These are phyloP conservation scores for Pachymerium ferrugineum DNA, from an alignment of 2,888 invertebrate species.

Conservation along the genomic window DNA sequence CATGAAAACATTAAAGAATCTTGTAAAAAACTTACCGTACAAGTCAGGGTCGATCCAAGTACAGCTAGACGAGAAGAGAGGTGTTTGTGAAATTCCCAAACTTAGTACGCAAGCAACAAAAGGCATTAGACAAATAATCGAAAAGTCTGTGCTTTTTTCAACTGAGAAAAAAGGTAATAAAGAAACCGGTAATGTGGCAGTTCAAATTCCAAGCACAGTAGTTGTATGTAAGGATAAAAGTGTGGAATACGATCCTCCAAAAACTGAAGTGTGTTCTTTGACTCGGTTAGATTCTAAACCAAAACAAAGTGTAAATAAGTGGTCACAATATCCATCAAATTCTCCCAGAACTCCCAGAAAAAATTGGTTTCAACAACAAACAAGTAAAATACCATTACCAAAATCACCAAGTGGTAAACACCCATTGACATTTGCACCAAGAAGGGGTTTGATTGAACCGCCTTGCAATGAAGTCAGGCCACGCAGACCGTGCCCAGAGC, in stretches of 20 bases:
- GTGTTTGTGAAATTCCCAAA: too few relatives aligned
- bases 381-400: neutral
- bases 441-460: too few relatives aligned
- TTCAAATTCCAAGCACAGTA: neutral
- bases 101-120: too few relatives aligned
- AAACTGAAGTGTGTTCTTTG: neutral
- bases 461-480: too few relatives aligned
- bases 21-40: too few relatives aligned
- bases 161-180: neutral
- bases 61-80: too few relatives aligned
- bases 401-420: neutral
- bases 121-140: too few relatives aligned
- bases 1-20: too few relatives aligned
- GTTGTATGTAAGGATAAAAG: neutral
- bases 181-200: neutral
- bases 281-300: neutral
- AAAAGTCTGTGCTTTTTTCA: too few relatives aligned
- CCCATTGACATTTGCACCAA: too few relatives aligned
- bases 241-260: neutral
- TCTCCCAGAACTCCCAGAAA: neutral
- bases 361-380: neutral
- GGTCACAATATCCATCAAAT: neutral
- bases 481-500: too few relatives aligned
- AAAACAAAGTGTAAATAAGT: neutral
- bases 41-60: too few relatives aligned